Conservation (phyloP, 2,888 invertebrate species). For the Hermodice carunculata region DNA sequence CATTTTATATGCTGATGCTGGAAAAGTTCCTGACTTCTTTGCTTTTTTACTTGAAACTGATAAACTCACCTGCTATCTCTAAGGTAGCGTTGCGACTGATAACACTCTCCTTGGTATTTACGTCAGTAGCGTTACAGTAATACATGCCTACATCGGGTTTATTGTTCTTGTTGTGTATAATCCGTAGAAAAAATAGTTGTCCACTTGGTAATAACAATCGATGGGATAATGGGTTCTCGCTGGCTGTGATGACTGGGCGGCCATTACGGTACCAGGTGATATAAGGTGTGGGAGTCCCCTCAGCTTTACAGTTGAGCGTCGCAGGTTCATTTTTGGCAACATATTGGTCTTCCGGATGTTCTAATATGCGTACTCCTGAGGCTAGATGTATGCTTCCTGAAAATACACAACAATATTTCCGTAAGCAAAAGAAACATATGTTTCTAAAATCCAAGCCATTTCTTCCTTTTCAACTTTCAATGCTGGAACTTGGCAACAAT, state of each 20-base stretch:
- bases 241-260: constrained; percentile 76
- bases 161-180: constrained; percentile 88
- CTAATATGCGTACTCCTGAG: constrained; percentile 96
- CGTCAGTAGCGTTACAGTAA: constrained; percentile 46
- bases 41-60: too few species aligned
- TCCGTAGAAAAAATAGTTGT: constrained; percentile 93
- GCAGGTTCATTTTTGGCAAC: constrained; percentile 97
- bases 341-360: constrained; percentile 96
- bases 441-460: too few species aligned
- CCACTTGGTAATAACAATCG: constrained; percentile 85
- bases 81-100: constrained; percentile 40
- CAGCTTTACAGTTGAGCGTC: constrained; percentile 96
- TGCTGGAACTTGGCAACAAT: too few species aligned
- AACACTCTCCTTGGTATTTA: constrained; percentile 35
- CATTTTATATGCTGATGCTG: too few species aligned
- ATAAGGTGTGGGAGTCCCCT: constrained; percentile 84
- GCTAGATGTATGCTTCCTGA: too few species aligned
- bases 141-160: constrained; percentile 44
- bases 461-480: too few species aligned
- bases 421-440: too few species aligned
- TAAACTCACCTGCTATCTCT: constrained; percentile 39
- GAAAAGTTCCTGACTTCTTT: too few species aligned
- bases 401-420: too few species aligned
- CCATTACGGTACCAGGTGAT: constrained; percentile 97
- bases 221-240: constrained; percentile 82